Conservation (phyloP, 2,888 invertebrate genomes). For the Folsomia manolachei region DNA sequence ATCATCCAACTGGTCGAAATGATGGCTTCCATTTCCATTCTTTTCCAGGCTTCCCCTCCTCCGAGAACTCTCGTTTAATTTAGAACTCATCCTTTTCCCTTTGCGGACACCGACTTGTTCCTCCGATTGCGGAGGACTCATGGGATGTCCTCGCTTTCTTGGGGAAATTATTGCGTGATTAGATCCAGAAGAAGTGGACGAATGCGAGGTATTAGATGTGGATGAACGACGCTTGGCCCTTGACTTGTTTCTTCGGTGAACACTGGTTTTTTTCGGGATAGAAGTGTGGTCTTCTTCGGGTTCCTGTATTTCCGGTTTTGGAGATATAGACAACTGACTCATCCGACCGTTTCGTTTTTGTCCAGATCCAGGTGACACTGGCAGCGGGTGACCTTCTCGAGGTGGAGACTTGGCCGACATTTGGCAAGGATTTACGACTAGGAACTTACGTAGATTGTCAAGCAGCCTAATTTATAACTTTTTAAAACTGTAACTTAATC, state of each 20-base stretch:
- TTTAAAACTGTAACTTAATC: too few relatives aligned
- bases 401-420: neutral
- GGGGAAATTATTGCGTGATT: too few relatives aligned
- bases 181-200: too few relatives aligned
- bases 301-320: neutral
- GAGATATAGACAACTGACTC: conserved; percentile 12
- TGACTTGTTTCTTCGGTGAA: too few relatives aligned
- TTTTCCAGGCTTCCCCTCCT: neutral
- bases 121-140: neutral
- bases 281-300: neutral
- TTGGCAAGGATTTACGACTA: too few relatives aligned
- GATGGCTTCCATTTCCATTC: neutral
- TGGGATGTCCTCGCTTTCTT: neutral
- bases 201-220: too few relatives aligned
- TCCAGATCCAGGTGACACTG: neutral
- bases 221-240: neutral
- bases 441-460: too few relatives aligned
- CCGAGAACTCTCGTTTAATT: neutral
- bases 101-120: neutral
- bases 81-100: neutral
- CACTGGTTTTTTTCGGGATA: neutral
- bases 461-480: too few relatives aligned
- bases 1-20: neutral
- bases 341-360: conserved; percentile 11
- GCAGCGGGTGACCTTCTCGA: neutral